A percentile compares a stretch with the other conserved stretches of the same genome.
Evolutionary conservation across 2,797 vertebrate genomes (phyloP).

Genomic region (Propithecus perrieri): DNA sequence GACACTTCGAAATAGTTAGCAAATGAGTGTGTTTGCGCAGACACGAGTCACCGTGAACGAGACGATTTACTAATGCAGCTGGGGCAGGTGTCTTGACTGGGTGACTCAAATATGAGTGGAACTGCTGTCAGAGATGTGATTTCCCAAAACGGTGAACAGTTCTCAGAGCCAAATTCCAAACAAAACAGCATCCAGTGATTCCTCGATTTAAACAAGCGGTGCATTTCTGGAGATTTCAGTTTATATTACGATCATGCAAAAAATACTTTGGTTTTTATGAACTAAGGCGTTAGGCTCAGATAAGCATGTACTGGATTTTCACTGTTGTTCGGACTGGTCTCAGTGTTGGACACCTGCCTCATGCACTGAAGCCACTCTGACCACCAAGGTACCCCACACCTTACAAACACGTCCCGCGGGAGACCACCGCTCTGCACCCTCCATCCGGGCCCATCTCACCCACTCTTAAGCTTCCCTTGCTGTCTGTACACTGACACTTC

Average conservation of each 20-base stretch:
- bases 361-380: not conserved
- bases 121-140: not conserved
- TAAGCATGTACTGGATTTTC: not conserved
- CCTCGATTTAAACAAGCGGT: not conserved
- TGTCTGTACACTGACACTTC: not conserved
- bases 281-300: not conserved
- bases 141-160: not conserved
- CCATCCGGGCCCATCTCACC: not conserved
- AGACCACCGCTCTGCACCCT: not conserved
- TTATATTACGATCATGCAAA: not conserved
- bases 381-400: not conserved
- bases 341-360: not conserved
- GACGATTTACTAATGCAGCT: not conserved
- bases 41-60: not conserved
- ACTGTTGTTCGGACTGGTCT: not conserved
- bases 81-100: not conserved
- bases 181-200: not conserved
- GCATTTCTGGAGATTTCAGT: not conserved
- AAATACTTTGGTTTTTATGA: not conserved
- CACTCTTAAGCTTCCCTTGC: not conserved
- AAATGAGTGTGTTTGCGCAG: not conserved
- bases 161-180: not conserved
- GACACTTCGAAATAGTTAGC: not conserved
- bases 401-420: no score
- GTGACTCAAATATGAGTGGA: not conserved